A percentile compares a stretch with the other conserved stretches of the same genome.
phyloP scores from a whole-genome alignment of 2,797 vertebrate genomes.

The Lithobates pipiens region DNA sequence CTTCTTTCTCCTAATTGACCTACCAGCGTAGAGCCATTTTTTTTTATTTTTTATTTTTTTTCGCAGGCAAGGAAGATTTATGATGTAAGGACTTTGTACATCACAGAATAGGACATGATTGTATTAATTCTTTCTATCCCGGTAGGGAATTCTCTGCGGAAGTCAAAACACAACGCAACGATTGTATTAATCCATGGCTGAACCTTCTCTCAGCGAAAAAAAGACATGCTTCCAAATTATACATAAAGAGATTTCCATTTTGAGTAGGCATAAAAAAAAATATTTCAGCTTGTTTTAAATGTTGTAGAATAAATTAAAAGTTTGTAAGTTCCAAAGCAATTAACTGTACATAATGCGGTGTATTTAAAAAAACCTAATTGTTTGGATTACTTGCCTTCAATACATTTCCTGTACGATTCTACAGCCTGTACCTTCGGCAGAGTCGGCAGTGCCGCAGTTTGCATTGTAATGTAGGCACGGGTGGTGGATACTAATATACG shows the following conservation, averaged over 20 bases:
- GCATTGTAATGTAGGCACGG: too few relatives aligned
- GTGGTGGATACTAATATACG: too few relatives aligned
- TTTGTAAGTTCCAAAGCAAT: too few relatives aligned
- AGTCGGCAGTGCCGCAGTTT: too few relatives aligned
- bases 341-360: too few relatives aligned
- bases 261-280: background rate
- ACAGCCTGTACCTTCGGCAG: too few relatives aligned
- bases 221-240: background rate
- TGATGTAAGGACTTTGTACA: slow-evolving; percentile 7
- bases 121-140: slow-evolving; percentile 14
- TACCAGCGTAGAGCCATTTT: background rate
- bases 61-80: slow-evolving; percentile 18
- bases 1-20: slow-evolving; percentile 29
- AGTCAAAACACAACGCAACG: background rate
- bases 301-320: background rate
- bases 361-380: too few relatives aligned
- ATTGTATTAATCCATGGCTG: slow-evolving; percentile 10
- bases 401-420: too few relatives aligned
- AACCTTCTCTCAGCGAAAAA: background rate
- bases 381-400: too few relatives aligned
- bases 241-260: background rate
- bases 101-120: slow-evolving; percentile 14
- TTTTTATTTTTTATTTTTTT: background rate
- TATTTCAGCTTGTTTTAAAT: background rate
- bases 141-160: background rate